Evolutionary conservation across 2,797 vertebrate species (phyloP), one percentile per base, ranked within the genome.

Genomic region (Megaceryle alcyon): DNA sequence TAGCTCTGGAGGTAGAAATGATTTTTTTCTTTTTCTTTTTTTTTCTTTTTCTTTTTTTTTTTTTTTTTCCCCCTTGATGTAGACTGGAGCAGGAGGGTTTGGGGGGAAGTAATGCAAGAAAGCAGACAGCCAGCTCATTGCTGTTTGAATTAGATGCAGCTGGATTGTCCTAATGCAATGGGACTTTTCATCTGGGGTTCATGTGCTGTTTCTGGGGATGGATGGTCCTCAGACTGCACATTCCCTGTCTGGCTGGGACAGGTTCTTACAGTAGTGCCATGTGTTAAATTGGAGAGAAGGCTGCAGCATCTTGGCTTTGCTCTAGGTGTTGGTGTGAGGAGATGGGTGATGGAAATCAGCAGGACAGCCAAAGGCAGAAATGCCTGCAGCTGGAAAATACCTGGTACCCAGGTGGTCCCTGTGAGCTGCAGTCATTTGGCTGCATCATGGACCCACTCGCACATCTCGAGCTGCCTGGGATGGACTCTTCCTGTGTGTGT

Each of bases 101-200:
- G 69, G 95, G 90, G 80, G 85, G 66, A 44, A 79, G 80, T 71
- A 91, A 60, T 56, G 78, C 44, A 83, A 41, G 86, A 41, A 64
- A 90, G 86, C 92, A 83, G 95, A 81, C 89, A 91, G 87, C 72
- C n/a, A 90, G 88, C 92, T 96, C 82, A 43, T 84, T 93, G 94
- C 88, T 71, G 83, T 71, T 92, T 94, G 92, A 90, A 86, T 92
- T 81, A 83, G 91, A 49, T 86, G 90, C 82, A 37, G 85, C 80
- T 86, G 84, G 63, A 51, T 81, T 83, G 87, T 70, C 49, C 51
- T 94, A 86, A 95, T 3, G 5, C 65, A 82, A 88, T 57, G 76
- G 79, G 79, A 81, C 87, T 88, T 63, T 57, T 92, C 79, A 20
- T 75, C 46, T 71, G 26, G 71, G 78, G 78, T 75, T 91, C 78